phyloP scores from a whole-genome alignment of 2,113 vertebrate genomes.

The Fregetta grallaria region DNA sequence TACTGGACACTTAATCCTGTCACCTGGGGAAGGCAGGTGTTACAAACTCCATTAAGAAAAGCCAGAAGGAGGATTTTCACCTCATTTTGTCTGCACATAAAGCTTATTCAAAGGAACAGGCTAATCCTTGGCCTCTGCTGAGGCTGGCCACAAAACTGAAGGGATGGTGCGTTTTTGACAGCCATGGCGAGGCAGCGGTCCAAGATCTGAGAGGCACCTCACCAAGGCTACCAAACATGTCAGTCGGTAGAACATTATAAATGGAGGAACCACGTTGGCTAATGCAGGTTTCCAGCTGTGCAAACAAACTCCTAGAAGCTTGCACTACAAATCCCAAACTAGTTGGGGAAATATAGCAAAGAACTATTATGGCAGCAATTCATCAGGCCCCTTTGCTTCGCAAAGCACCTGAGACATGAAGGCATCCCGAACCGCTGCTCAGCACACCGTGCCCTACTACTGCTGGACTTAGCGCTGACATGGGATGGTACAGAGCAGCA shows the following conservation, averaged over 20 bases:
- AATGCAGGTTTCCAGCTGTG: slow-evolving; percentile 40
- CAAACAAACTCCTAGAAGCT: slow-evolving; percentile 23
- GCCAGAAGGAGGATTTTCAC: slow-evolving; percentile 16
- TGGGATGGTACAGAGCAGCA: background rate
- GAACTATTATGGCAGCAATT: background rate
- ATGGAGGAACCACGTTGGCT: background rate
- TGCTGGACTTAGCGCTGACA: fast-evolving
- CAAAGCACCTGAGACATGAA: background rate
- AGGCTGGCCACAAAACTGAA: background rate
- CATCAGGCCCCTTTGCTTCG: background rate
- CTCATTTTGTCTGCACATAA: background rate
- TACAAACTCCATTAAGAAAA: slow-evolving; percentile 14
- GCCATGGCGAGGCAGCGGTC: background rate
- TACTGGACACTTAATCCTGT: background rate
- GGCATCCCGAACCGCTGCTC: background rate
- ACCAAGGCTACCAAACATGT: background rate
- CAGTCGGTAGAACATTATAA: background rate
- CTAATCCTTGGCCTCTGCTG: slow-evolving; percentile 13
- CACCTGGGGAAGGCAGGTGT: background rate
- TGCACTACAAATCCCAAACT: background rate
- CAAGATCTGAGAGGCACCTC: background rate
- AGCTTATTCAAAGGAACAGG: background rate
- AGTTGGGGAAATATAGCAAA: background rate
- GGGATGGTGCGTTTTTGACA: background rate
- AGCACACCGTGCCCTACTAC: background rate